Conservation (phyloP, 2,888 invertebrate genomes). For the Brenthis hecate region DNA sequence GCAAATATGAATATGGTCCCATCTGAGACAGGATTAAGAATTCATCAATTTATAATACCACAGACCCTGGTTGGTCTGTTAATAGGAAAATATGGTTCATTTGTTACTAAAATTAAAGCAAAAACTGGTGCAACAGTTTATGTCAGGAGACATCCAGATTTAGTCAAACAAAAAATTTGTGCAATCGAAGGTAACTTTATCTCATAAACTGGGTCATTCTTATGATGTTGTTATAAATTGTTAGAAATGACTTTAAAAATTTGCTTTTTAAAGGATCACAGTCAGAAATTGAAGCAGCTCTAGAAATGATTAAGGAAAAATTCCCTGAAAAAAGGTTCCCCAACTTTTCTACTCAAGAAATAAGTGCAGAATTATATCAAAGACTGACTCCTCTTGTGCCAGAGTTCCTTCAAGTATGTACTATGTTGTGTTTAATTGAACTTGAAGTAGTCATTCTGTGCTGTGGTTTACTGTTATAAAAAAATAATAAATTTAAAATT, state of each 20-base stretch:
- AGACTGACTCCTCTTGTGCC: constrained; percentile 77
- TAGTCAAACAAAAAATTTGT: constrained; percentile 90
- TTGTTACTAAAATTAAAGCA: constrained; percentile 90
- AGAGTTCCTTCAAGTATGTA: constrained; percentile 82
- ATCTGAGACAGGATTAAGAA: constrained; percentile 71
- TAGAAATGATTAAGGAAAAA: constrained; percentile 91
- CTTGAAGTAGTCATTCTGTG: not conserved
- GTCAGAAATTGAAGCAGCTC: constrained; percentile 89
- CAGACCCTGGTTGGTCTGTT: constrained; percentile 91
- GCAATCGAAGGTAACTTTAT: constrained; percentile 86
- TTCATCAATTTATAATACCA: constrained; percentile 89
- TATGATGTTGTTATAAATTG: constrained; percentile 3
- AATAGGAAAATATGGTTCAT: constrained; percentile 92
- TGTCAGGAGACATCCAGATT: constrained; percentile 89
- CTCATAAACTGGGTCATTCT: not conserved
- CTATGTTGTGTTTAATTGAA: constrained; percentile 20
- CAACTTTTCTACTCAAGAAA: constrained; percentile 86
- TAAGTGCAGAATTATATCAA: constrained; percentile 78
- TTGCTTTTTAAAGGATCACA: constrained; percentile 82
- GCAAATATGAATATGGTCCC: constrained; percentile 80
- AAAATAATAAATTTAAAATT: too few species aligned
- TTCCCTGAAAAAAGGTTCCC: constrained; percentile 92
- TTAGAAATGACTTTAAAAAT: constrained; percentile 15
- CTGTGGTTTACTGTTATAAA: not conserved
- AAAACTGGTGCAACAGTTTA: constrained; percentile 90